Percentiles rank a stretch among this genome's conserved stretches.
phyloP scores from a whole-genome alignment of 2,797 vertebrate species.

The Sebastes trivittatus region DNA sequence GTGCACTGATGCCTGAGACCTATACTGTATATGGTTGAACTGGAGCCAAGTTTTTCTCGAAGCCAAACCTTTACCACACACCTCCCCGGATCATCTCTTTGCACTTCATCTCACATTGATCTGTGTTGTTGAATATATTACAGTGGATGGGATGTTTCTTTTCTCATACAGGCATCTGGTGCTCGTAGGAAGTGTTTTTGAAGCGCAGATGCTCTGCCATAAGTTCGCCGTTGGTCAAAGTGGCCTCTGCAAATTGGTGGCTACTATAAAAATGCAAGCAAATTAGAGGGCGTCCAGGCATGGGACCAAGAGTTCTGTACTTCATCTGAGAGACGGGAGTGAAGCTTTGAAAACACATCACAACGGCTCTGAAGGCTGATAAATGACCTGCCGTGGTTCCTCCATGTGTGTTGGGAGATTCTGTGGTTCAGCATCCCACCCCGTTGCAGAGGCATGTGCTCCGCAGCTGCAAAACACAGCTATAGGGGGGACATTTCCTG shows the following conservation, averaged over 20 bases:
- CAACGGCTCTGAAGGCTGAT: constrained; percentile 46
- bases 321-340: constrained; percentile 22
- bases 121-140: constrained; percentile 12
- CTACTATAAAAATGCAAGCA: constrained; percentile 62
- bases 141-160: background rate
- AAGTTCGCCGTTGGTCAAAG: constrained; percentile 45
- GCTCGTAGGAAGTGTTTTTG: constrained; percentile 17
- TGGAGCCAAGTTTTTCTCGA: background rate
- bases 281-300: constrained; percentile 65
- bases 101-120: background rate
- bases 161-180: constrained; percentile 31
- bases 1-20: background rate
- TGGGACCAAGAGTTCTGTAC: constrained; percentile 36
- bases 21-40: background rate
- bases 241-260: constrained; percentile 67
- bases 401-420: constrained; percentile 30
- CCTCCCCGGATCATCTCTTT: background rate
- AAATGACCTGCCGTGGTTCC: constrained; percentile 36
- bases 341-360: constrained; percentile 53
- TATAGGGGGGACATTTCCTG: background rate
- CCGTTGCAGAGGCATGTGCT: constrained; percentile 30
- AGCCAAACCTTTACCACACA: background rate
- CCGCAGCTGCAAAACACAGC: constrained; percentile 40
- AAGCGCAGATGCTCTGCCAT: constrained; percentile 27
- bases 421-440: constrained; percentile 37